phyloP scores from a whole-genome alignment of 2,888 invertebrate genomes.

The Desoria tigrina region DNA sequence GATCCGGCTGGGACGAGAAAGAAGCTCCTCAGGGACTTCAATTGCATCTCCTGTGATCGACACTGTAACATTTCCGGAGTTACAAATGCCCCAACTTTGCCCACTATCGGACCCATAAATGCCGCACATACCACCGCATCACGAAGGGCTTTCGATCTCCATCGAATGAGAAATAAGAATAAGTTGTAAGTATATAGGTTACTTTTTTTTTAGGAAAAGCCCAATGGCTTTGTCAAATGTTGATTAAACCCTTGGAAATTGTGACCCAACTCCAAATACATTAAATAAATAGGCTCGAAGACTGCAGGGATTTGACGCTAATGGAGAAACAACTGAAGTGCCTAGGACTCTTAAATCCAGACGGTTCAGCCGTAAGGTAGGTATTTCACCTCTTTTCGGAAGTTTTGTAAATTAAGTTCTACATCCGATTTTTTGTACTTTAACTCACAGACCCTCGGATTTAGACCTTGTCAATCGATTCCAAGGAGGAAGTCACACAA shows the following conservation, averaged over 20 bases:
- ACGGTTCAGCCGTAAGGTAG: background rate
- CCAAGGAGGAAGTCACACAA: conserved; percentile 76
- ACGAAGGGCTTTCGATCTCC: conserved; percentile 46
- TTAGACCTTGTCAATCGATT: conserved; percentile 69
- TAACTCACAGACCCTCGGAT: conserved; percentile 8
- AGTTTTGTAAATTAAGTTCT: too few relatives aligned
- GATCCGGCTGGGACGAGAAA: conserved; percentile 53
- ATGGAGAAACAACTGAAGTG: conserved; percentile 21
- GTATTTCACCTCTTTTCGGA: too few relatives aligned
- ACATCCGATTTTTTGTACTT: background rate
- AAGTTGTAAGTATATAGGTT: conserved; percentile 13
- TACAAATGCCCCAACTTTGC: conserved; percentile 36
- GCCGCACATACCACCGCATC: conserved; percentile 45
- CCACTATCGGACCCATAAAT: conserved; percentile 36
- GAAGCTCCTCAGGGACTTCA: conserved; percentile 49
- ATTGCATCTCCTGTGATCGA: conserved; percentile 50
- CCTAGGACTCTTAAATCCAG: background rate
- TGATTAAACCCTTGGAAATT: background rate
- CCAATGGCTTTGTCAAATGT: background rate
- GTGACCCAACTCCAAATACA: background rate
- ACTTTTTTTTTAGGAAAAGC: background rate
- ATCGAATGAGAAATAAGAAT: conserved; percentile 39
- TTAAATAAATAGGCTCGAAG: conserved; percentile 25
- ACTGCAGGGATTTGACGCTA: conserved; percentile 21
- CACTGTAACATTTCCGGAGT: conserved; percentile 47